Conservation (phyloP, 1,140 invertebrate species). For the Gonioctena quinquepunctata region DNA sequence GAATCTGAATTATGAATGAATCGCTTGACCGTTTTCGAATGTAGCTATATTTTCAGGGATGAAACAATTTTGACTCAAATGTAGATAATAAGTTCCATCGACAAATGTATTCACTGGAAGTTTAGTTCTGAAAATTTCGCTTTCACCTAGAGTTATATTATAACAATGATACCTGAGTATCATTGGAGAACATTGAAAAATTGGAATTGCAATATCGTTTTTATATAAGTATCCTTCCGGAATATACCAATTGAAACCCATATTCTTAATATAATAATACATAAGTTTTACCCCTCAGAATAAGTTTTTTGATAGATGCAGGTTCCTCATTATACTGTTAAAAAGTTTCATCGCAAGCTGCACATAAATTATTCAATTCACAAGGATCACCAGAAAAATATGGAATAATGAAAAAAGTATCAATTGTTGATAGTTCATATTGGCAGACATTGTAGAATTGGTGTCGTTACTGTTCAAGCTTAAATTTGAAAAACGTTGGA, state of each 20-base stretch:
- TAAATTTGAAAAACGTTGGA: too few relatives aligned
- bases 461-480: too few relatives aligned
- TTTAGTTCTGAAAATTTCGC: neutral
- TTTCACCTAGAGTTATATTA: neutral
- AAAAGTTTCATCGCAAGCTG: too few relatives aligned
- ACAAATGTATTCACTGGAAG: neutral
- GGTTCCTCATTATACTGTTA: too few relatives aligned
- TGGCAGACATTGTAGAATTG: too few relatives aligned
- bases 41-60: neutral
- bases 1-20: neutral
- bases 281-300: too few relatives aligned
- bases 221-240: neutral
- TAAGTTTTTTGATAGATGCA: too few relatives aligned
- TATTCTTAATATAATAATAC: neutral
- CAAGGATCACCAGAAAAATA: too few relatives aligned
- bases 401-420: too few relatives aligned
- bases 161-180: neutral
- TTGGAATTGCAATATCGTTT: neutral
- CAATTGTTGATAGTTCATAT: too few relatives aligned
- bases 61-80: neutral
- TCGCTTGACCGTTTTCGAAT: neutral
- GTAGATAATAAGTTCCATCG: neutral
- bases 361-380: too few relatives aligned
- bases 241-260: neutral
- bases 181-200: neutral